Evolutionary conservation across 2,797 vertebrate genomes (phyloP).

Genomic region (Neoniphon sammara): DNA sequence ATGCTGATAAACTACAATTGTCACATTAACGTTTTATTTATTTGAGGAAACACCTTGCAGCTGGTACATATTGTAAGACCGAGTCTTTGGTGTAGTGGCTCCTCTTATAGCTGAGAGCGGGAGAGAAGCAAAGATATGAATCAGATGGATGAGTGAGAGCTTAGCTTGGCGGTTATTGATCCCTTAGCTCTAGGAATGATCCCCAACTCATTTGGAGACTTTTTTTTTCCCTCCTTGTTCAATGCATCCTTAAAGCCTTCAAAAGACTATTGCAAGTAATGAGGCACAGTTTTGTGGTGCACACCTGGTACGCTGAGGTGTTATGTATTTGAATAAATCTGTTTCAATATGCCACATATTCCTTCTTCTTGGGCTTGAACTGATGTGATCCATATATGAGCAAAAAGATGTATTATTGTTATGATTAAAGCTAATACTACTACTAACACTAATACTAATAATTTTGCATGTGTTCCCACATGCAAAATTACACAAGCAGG

Average conservation of each 20-base stretch:
- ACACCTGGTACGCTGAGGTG: slow-evolving; percentile 67
- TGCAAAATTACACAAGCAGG: too few species aligned
- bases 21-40: slow-evolving; percentile 59
- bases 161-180: slow-evolving; percentile 82
- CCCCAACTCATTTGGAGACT: slow-evolving; percentile 80
- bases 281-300: slow-evolving; percentile 62
- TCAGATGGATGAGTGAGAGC: slow-evolving; percentile 81
- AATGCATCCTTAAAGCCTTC: slow-evolving; percentile 77
- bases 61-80: slow-evolving; percentile 47
- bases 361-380: slow-evolving; percentile 65
- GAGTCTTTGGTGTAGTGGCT: slow-evolving; percentile 56
- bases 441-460: too few species aligned
- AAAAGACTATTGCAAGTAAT: slow-evolving; percentile 71
- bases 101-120: slow-evolving; percentile 59
- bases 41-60: slow-evolving; percentile 50
- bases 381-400: slow-evolving; percentile 64
- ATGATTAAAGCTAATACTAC: slow-evolving; percentile 76
- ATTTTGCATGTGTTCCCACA: too few species aligned
- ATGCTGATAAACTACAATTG: slow-evolving; percentile 35
- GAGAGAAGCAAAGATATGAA: slow-evolving; percentile 72
- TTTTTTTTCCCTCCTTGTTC: slow-evolving; percentile 67
- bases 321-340: slow-evolving; percentile 79
- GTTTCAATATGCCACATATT: slow-evolving; percentile 73
- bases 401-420: slow-evolving; percentile 68
- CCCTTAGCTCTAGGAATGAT: slow-evolving; percentile 78